Conservation (phyloP, 1,140 invertebrate genomes). For the Macrostomum lignano region DNA sequence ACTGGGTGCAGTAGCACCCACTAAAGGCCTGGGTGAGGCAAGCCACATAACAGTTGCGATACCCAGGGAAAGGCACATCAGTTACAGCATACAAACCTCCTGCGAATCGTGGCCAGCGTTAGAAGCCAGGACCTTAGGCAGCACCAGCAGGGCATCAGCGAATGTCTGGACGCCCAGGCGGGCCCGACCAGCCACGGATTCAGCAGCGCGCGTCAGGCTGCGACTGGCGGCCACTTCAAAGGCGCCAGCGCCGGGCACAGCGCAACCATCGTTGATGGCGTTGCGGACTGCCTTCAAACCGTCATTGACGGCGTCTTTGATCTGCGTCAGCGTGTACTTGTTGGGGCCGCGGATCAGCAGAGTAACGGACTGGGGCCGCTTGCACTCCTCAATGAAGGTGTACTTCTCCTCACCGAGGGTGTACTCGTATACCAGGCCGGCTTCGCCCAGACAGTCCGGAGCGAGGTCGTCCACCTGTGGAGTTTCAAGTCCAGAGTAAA, state of each 20-base stretch:
- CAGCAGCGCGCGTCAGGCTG: conserved; percentile 50
- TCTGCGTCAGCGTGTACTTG: conserved; percentile 67
- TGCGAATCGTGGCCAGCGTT: conserved; percentile 81
- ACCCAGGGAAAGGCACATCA: too few relatives aligned
- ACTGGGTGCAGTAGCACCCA: too few relatives aligned
- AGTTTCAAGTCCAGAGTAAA: too few relatives aligned
- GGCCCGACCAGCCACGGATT: conserved; percentile 57
- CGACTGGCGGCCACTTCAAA: conserved; percentile 71
- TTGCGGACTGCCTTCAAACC: conserved; percentile 83
- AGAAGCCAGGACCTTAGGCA: conserved; percentile 68
- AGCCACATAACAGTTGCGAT: too few relatives aligned
- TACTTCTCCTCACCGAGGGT: conserved; percentile 84
- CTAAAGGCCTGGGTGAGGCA: too few relatives aligned
- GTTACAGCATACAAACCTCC: too few relatives aligned
- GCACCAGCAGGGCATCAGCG: conserved; percentile 71
- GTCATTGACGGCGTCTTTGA: conserved; percentile 85
- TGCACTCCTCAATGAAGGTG: conserved; percentile 84
- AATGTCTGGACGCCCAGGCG: conserved; percentile 71
- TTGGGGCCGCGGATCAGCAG: conserved; percentile 84
- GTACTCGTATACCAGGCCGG: conserved; percentile 81
- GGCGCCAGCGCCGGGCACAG: conserved; percentile 77
- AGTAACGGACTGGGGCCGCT: conserved; percentile 76
- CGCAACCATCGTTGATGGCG: conserved; percentile 52
- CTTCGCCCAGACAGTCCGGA: conserved; percentile 58
- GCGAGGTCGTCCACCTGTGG: conserved; percentile 63